Percentiles rank a stretch among this genome's conserved stretches.
phyloP scores from a whole-genome alignment of 2,797 vertebrate species.

The Anableps anableps region DNA sequence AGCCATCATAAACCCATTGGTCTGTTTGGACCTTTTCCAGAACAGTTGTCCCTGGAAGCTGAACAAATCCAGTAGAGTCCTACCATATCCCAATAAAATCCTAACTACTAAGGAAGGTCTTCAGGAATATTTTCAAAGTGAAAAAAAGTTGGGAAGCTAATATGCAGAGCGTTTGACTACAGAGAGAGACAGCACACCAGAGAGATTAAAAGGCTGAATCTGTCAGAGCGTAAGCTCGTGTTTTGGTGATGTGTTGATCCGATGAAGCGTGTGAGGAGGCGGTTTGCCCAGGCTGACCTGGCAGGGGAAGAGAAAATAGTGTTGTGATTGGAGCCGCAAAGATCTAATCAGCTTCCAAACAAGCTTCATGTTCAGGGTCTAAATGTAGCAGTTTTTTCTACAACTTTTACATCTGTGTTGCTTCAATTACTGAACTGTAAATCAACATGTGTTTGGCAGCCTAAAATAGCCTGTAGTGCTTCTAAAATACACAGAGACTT shows the following conservation, averaged over 20 bases:
- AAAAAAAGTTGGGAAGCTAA: no score
- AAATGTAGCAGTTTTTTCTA: not conserved
- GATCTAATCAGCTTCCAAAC: not conserved
- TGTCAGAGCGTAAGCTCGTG: conserved; percentile 25
- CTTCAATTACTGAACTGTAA: not conserved
- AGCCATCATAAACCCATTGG: not conserved
- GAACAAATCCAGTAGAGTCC: conserved; percentile 37
- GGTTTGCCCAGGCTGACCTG: not conserved
- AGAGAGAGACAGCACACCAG: not conserved
- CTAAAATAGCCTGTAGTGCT: not conserved
- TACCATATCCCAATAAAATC: conserved; percentile 14
- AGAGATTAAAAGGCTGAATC: conserved; percentile 50
- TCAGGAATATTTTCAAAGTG: not conserved
- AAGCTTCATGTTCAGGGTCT: not conserved
- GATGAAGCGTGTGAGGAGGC: not conserved
- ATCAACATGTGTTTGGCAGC: not conserved
- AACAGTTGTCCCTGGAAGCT: not conserved
- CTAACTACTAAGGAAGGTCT: not conserved
- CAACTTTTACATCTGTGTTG: not conserved
- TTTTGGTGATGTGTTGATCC: conserved; percentile 30
- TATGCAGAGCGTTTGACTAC: not conserved
- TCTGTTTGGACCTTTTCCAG: not conserved
- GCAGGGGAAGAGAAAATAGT: not conserved
- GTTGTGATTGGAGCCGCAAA: not conserved
- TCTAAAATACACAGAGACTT: not conserved